These are phyloP conservation scores for Porites divaricata DNA, from an alignment of 92 coral and sea anemone species.

Conservation along the genomic window DNA sequence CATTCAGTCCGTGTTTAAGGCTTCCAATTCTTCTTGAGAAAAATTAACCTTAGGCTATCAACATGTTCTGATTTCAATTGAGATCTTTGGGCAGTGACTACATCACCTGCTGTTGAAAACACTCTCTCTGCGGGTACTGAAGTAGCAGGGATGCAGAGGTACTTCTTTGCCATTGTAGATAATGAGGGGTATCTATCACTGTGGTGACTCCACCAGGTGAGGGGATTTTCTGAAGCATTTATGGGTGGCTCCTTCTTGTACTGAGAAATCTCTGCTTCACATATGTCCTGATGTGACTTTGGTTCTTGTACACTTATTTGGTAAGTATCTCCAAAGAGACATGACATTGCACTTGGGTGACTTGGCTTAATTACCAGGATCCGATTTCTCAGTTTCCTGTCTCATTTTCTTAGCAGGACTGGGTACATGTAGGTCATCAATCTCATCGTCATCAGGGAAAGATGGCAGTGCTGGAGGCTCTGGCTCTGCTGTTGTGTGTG, in stretches of 20 bases:
- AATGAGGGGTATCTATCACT: slow-evolving; percentile 33
- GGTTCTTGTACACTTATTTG: slow-evolving; percentile 30
- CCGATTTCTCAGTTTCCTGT: slow-evolving; percentile 20
- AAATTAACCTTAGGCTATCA: slow-evolving; percentile 41
- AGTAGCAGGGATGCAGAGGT: slow-evolving; percentile 45
- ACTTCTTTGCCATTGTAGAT: slow-evolving; percentile 30
- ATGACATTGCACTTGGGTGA: slow-evolving; percentile 51
- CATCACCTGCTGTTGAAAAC: slow-evolving; percentile 43
- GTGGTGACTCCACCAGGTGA: slow-evolving; percentile 42
- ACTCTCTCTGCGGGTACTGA: slow-evolving; percentile 47
- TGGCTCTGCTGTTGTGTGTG: background rate
- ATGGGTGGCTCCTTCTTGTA: slow-evolving; percentile 44
- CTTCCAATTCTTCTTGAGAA: slow-evolving; percentile 56
- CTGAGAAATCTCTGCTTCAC: slow-evolving; percentile 46
- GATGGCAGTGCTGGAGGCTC: slow-evolving; percentile 28
- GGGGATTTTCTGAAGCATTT: slow-evolving; percentile 47
- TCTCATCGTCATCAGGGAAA: slow-evolving; percentile 25
- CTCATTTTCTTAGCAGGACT: slow-evolving; percentile 39
- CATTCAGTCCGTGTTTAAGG: slow-evolving; percentile 34
- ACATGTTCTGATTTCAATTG: slow-evolving; percentile 43
- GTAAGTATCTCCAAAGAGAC: slow-evolving; percentile 48
- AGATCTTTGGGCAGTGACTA: slow-evolving; percentile 40
- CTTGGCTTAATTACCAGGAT: slow-evolving; percentile 11
- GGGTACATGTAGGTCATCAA: slow-evolving; percentile 18
- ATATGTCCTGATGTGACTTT: slow-evolving; percentile 27